These are phyloP conservation scores for Lepas anatifera DNA, from an alignment of 2,888 invertebrate species.

Conservation along the genomic window DNA sequence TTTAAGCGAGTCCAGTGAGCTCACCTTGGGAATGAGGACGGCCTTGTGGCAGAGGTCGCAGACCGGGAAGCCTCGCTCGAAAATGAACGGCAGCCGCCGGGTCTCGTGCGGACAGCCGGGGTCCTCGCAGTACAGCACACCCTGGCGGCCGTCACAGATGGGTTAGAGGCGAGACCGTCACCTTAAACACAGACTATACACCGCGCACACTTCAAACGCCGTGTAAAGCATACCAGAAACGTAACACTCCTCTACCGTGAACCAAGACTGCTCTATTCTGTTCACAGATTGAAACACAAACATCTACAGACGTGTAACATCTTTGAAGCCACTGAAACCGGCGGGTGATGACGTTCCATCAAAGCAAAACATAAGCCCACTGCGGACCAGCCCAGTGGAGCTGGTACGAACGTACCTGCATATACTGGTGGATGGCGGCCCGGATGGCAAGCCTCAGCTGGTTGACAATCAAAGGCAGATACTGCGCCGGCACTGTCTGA, in stretches of 20 bases:
- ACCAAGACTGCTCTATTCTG: too few relatives aligned
- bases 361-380: too few relatives aligned
- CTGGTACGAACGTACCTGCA: constrained; percentile 48
- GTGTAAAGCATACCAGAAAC: too few relatives aligned
- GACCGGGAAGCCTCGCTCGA: constrained; percentile 48
- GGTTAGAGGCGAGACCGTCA: too few relatives aligned
- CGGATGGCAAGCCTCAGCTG: constrained; percentile 55
- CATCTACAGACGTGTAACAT: too few relatives aligned
- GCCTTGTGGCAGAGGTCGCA: constrained; percentile 65
- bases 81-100: constrained; percentile 45
- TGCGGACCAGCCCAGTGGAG: too few relatives aligned
- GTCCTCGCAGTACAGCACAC: constrained; percentile 79
- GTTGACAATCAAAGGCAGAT: constrained; percentile 57
- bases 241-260: too few relatives aligned
- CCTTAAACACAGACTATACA: too few relatives aligned
- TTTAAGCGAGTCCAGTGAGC: too few relatives aligned
- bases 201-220: neutral
- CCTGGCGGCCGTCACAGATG: constrained; percentile 32
- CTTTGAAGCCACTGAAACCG: too few relatives aligned
- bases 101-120: constrained; percentile 65
- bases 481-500: constrained; percentile 48
- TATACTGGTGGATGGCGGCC: constrained; percentile 55
- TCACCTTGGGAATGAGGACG: constrained; percentile 50
- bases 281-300: too few relatives aligned
- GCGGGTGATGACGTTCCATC: too few relatives aligned